Base-by-base conservation (phyloP, 2,113 vertebrate genomes). In the Azemiops feae region DNA sequence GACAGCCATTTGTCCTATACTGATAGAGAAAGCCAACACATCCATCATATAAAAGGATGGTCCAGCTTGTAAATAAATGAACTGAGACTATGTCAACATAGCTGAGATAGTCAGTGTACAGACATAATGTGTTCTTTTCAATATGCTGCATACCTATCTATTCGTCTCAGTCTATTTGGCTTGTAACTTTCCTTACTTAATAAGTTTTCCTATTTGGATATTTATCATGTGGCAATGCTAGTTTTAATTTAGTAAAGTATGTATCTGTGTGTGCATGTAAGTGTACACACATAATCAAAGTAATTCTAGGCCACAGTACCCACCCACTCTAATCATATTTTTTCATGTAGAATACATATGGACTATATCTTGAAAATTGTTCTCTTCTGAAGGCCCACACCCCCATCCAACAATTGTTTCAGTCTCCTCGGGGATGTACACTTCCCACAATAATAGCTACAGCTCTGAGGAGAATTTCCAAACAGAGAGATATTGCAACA, bases 381-480 rank as follows among this genome's bases (percentile, higher is more conserved):
- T 50, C 43, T 89, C 14, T 87, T 43, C 53, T 60, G n/a, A 92
- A 52, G 55, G n/a, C 4, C 1, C 16, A 27, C 23, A 23, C 11
- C 54, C 20, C 30, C 3, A 69, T 34, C 54, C 22, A 50, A 12
- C 45, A 39, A 53, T 74, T 64, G 50, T 10, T 88, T 55, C 58
- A 88, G 86, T 14, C 52, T 85, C 88, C 69, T 89, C 9, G 23
- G 27, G 69, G 88, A 92, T 30, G 43, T 23, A 23, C 7, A 16
- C 69, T 85, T 89, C 53, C 12, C 53, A 45, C 58, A 88, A 16
- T 92, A 60, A 90, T 50, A 74, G 92, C 74, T 57, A 2, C 30
- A 58, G 87, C 27, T 85, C 87, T 54, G 12, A 12, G 87, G 93
- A 92, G 91, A 92, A 95, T 47, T 85, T 93, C 3, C 87, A 95